Percentiles rank a stretch among this genome's conserved stretches.
Evolutionary conservation across 2,888 invertebrate species (phyloP).

Genomic region (Dryadula phaetusa): DNA sequence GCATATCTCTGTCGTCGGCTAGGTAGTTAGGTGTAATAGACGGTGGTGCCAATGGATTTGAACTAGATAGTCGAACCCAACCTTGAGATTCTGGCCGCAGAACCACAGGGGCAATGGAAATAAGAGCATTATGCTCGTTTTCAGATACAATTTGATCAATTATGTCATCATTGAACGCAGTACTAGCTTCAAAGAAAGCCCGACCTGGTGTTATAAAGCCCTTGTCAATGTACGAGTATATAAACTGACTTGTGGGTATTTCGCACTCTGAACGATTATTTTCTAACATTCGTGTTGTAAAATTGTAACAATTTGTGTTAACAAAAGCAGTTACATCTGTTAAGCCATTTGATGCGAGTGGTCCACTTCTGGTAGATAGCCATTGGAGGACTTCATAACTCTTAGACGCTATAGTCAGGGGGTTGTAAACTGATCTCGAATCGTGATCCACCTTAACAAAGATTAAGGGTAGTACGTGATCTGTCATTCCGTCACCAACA

Average conservation of each 20-base stretch:
- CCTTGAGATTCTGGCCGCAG: slow-evolving; percentile 61
- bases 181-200: slow-evolving; percentile 44
- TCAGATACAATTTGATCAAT: slow-evolving; percentile 52
- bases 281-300: slow-evolving; percentile 46
- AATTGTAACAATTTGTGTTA: slow-evolving; percentile 64
- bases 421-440: slow-evolving; percentile 22
- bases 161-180: slow-evolving; percentile 49
- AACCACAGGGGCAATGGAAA: slow-evolving; percentile 56
- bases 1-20: slow-evolving; percentile 56
- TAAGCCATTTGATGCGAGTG: slow-evolving; percentile 61
- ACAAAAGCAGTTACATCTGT: slow-evolving; percentile 58
- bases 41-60: slow-evolving; percentile 54
- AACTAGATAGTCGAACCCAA: slow-evolving; percentile 55
- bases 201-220: slow-evolving; percentile 46
- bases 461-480: slow-evolving; percentile 58
- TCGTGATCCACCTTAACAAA: slow-evolving; percentile 54
- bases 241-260: slow-evolving; percentile 59
- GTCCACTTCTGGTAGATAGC: slow-evolving; percentile 50
- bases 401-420: slow-evolving; percentile 39
- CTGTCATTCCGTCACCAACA: slow-evolving; percentile 63
- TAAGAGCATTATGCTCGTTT: slow-evolving; percentile 52
- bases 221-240: slow-evolving; percentile 56
- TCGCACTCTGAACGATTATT: slow-evolving; percentile 55
- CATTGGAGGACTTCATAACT: slow-evolving; percentile 47
- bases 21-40: slow-evolving; percentile 63